Base-by-base conservation (phyloP, 2,797 vertebrate genomes). In the Danio choprae region DNA sequence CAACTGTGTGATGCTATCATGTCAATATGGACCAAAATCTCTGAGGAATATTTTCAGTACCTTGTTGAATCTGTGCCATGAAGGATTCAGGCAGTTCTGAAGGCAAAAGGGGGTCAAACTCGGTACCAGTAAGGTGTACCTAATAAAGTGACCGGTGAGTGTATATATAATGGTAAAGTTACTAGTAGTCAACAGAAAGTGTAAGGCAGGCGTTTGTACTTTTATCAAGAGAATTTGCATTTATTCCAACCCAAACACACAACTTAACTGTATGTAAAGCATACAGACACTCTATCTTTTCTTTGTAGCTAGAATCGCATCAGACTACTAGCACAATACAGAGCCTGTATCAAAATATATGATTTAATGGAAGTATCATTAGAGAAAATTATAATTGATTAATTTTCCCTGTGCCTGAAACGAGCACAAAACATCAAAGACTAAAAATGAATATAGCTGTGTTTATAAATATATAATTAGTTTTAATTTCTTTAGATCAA, bases 401-500 rank as follows among this genome's bases (percentile, higher is more conserved):
- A 80, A 85, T 89, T 89, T 89, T 88, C 83, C 88, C 85, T 73
- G 78, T 83, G 13, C 77, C 84, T 87, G 89, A 85, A 87, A 77
- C 83, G 84, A 86, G 77, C 59, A 87, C 83, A 84, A 85, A 86
- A 90, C 89, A 86, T 85, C 69, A 50, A 77, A 80, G 83, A 83
- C 86, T 87, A 86, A 86, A 72, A 84, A 85, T 79, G 50, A 87
- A 84, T 60, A 84, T 84, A 83, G 86, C 84, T 92, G 89, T 91
- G 89, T 93, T 92, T 92, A 89, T 91, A 91, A 92, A 91, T 89
- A 93, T 87, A 91, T 88, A 85, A 93, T 92, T 92, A 90, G 90
- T 92, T 92, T 92, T 92, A 91, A 91, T 93, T 92, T 90, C 89
- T 90, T 92, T 74, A 93, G 89, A 93, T 93, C 89, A 92, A 91